phyloP scores from a whole-genome alignment of 2,797 vertebrate genomes.

The Mastacembelus armatus region DNA sequence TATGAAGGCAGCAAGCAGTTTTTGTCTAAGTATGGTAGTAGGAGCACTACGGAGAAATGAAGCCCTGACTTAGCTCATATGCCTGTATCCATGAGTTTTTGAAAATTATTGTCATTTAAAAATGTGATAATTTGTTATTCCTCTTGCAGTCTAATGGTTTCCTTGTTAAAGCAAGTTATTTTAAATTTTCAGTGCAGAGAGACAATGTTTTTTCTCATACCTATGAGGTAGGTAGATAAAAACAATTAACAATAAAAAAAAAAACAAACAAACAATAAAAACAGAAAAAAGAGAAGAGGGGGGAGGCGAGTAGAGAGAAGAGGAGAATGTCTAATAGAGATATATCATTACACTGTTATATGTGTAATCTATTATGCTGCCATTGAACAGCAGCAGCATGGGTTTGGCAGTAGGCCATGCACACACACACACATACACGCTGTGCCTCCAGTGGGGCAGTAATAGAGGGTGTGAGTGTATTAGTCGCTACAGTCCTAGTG shows the following conservation, averaged over 20 bases:
- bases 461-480: conserved; percentile 87
- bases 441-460: conserved; percentile 82
- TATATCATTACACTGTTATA: conserved; percentile 79
- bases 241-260: neutral
- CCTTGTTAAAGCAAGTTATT: too few species aligned
- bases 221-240: neutral
- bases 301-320: conserved; percentile 15
- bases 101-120: too few species aligned
- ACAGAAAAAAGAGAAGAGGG: neutral
- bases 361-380: conserved; percentile 75
- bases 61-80: conserved; percentile 4
- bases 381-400: conserved; percentile 72
- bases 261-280: neutral
- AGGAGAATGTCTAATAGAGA: conserved; percentile 63
- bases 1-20: conserved; percentile 2
- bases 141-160: too few species aligned
- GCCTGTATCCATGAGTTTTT: conserved; percentile 6
- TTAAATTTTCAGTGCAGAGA: too few species aligned
- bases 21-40: neutral
- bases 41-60: conserved; percentile 12
- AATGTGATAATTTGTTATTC: too few species aligned
- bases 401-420: conserved; percentile 64
- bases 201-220: too few species aligned
- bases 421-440: conserved; percentile 58
- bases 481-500: conserved; percentile 85